Conservation (phyloP, 2,888 invertebrate species). For the Notodonta ziczac region DNA sequence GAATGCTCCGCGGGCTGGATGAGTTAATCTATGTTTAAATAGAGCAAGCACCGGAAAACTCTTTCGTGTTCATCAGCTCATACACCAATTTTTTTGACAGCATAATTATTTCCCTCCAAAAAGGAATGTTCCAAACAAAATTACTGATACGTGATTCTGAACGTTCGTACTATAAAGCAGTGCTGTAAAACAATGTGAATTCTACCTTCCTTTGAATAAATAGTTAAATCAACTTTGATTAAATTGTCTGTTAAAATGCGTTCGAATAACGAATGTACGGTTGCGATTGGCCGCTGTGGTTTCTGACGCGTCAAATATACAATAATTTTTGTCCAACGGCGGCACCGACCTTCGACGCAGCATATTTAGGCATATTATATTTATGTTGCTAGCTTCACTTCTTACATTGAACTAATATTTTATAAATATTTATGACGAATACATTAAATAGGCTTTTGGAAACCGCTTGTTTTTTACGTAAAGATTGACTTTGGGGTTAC, state of each 20-base stretch:
- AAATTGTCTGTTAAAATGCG: conserved; percentile 44
- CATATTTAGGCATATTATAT: conserved; percentile 33
- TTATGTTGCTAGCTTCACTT: conserved; percentile 35
- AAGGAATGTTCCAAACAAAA: too few relatives aligned
- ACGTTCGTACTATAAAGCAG: too few relatives aligned
- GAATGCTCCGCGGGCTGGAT: too few relatives aligned
- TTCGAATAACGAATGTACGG: conserved; percentile 34
- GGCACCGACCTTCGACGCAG: conserved; percentile 48
- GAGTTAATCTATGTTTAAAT: too few relatives aligned
- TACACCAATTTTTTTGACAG: too few relatives aligned
- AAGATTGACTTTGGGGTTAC: background rate
- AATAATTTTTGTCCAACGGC: conserved; percentile 48
- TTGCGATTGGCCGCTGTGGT: conserved; percentile 39
- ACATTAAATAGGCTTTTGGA: conserved; percentile 2
- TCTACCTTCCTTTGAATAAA: background rate
- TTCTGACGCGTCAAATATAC: conserved; percentile 38
- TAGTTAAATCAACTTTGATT: conserved; percentile 31
- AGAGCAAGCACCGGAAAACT: too few relatives aligned
- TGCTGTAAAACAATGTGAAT: background rate
- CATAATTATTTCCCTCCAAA: too few relatives aligned
- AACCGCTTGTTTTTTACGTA: background rate
- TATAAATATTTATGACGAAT: conserved; percentile 8
- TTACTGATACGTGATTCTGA: too few relatives aligned
- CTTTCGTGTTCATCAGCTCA: too few relatives aligned
- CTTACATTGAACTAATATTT: conserved; percentile 10